Percentiles rank a stretch among this genome's conserved stretches.
phyloP scores from a whole-genome alignment of 2,888 invertebrate genomes.

The Flexamia atlantica region DNA sequence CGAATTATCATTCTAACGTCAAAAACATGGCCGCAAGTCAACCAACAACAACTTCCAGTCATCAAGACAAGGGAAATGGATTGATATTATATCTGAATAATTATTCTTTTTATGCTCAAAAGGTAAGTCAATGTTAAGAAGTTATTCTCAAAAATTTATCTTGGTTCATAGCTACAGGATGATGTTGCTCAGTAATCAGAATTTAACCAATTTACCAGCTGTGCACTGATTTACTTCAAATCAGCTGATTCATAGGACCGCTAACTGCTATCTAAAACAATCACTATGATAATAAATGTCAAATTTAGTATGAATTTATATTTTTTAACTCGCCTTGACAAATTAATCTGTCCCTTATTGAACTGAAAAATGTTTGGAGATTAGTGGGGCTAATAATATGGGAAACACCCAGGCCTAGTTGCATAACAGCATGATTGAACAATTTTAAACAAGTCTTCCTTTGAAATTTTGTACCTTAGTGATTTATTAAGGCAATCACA shows the following conservation, averaged over 20 bases:
- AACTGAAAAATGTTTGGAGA: too few species aligned
- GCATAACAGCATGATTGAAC: too few species aligned
- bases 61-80: constrained; percentile 66
- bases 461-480: too few species aligned
- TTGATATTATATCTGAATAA: constrained; percentile 81
- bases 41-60: constrained; percentile 28
- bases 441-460: too few species aligned
- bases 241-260: constrained; percentile 36
- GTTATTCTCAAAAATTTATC: background rate
- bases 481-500: too few species aligned
- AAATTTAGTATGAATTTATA: too few species aligned
- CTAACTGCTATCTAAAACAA: background rate
- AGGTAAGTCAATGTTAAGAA: constrained; percentile 76
- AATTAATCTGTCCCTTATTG: too few species aligned
- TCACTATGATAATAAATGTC: background rate
- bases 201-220: background rate
- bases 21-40: constrained; percentile 61
- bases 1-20: constrained; percentile 22
- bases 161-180: background rate
- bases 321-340: too few species aligned
- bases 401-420: too few species aligned
- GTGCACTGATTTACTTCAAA: background rate
- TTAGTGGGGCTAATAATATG: too few species aligned
- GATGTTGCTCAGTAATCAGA: background rate
- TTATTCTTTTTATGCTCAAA: constrained; percentile 87